Evolutionary conservation across 2,888 invertebrate genomes (phyloP).

Genomic region (Auanema freiburgensis): DNA sequence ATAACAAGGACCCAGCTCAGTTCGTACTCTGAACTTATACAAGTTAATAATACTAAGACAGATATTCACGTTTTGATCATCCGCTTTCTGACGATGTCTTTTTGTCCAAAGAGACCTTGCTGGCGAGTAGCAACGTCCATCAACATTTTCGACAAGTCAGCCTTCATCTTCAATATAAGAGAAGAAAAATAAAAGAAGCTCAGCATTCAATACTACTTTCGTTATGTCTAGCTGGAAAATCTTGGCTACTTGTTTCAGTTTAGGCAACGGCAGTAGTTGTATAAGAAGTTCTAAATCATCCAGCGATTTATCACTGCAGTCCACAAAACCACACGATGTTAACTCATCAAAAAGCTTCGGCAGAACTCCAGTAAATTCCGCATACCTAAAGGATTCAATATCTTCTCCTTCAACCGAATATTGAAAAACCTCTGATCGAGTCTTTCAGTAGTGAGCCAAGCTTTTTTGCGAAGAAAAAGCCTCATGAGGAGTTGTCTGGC

Average conservation of each 20-base stretch:
- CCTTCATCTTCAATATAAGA: slow-evolving; percentile 11
- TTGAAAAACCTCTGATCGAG: slow-evolving; percentile 9
- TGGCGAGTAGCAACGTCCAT: slow-evolving; percentile 25
- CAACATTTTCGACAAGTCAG: slow-evolving; percentile 19
- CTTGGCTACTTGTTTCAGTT: slow-evolving; percentile 28
- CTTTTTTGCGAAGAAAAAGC: slow-evolving; percentile 9
- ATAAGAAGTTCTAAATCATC: neutral
- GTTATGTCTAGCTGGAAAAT: slow-evolving; percentile 26
- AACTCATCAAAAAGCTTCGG: neutral
- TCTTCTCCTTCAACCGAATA: neutral
- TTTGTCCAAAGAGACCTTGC: slow-evolving; percentile 29
- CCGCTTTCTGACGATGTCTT: slow-evolving; percentile 17
- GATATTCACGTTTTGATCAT: slow-evolving; percentile 16
- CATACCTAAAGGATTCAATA: no score
- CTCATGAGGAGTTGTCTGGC: slow-evolving; percentile 14
- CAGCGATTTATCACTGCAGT: neutral
- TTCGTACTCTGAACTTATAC: slow-evolving; percentile 14
- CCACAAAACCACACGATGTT: neutral
- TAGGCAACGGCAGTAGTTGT: slow-evolving; percentile 2
- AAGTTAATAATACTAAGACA: slow-evolving; percentile 3
- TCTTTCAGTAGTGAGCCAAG: slow-evolving; percentile 8
- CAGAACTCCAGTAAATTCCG: slow-evolving; percentile 4
- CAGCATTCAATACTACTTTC: slow-evolving; percentile 13
- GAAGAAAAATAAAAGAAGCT: neutral
- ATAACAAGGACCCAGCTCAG: slow-evolving; percentile 35